phyloP scores from a whole-genome alignment of 1,140 invertebrate species.

The Psix sp. region DNA sequence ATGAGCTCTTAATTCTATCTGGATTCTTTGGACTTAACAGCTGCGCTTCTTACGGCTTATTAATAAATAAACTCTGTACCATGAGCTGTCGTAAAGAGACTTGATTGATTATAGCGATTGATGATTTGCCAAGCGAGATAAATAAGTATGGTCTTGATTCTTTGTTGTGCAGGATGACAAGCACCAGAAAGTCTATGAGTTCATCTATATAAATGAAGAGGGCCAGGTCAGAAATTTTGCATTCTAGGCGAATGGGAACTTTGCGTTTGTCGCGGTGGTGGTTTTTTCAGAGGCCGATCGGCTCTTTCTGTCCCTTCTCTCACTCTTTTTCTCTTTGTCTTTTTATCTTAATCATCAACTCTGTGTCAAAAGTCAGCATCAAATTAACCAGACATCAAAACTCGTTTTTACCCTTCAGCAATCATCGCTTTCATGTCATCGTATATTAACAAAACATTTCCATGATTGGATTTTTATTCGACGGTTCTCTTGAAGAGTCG shows the following conservation, averaged over 20 bases:
- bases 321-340: neutral
- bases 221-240: conserved; percentile 80
- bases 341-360: neutral
- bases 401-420: too few species aligned
- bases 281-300: conserved; percentile 47
- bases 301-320: conserved; percentile 63
- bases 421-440: too few species aligned
- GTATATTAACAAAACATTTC: too few species aligned
- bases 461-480: too few species aligned
- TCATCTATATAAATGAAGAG: conserved; percentile 82
- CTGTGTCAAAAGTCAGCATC: too few species aligned
- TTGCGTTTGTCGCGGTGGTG: conserved; percentile 34
- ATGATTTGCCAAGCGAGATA: conserved; percentile 15
- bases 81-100: conserved; percentile 3
- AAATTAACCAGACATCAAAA: too few species aligned
- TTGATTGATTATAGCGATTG: conserved; percentile 9
- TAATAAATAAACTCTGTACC: conserved; percentile 21
- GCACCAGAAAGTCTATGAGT: conserved; percentile 80
- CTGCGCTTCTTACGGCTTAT: conserved; percentile 13
- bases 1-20: conserved; percentile 3
- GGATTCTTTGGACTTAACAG: conserved; percentile 9
- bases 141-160: conserved; percentile 66
- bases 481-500: too few species aligned
- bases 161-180: conserved; percentile 81
- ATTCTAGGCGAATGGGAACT: conserved; percentile 62